phyloP scores from a whole-genome alignment of 2,113 vertebrate species.

The Colinus virginianus region DNA sequence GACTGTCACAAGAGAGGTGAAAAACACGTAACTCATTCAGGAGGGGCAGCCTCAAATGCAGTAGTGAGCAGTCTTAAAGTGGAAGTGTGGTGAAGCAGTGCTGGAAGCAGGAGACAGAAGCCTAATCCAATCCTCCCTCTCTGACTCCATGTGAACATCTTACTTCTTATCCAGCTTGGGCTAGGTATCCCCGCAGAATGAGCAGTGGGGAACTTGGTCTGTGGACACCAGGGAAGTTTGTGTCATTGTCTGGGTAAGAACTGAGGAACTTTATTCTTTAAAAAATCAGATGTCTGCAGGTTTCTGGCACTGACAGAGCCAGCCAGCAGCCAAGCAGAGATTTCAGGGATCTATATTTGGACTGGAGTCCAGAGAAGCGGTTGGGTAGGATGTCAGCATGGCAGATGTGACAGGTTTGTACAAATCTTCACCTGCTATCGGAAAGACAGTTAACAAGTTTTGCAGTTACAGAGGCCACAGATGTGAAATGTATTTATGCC shows the following conservation, averaged over 20 bases:
- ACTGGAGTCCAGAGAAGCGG: neutral
- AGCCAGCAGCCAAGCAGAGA: neutral
- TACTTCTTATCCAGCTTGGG: neutral
- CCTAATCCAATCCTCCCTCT: neutral
- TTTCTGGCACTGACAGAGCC: neutral
- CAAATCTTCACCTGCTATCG: neutral
- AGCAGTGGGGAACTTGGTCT: neutral
- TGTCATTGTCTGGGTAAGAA: neutral
- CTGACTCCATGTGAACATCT: neutral
- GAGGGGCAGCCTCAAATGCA: neutral
- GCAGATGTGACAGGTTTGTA: conserved; percentile 37
- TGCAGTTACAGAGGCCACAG: neutral
- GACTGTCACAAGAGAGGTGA: too few relatives aligned
- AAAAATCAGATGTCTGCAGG: neutral
- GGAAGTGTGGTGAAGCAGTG: neutral
- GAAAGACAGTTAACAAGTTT: neutral
- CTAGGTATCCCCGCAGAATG: neutral
- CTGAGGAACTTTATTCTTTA: neutral
- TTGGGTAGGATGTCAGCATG: neutral
- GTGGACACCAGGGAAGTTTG: neutral
- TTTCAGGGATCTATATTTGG: conserved; percentile 33
- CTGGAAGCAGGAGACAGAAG: neutral
- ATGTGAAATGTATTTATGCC: neutral
- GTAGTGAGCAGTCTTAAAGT: neutral
- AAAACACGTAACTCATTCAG: neutral